Conservation (phyloP, 2,113 vertebrate genomes). For the Condylura cristata region DNA sequence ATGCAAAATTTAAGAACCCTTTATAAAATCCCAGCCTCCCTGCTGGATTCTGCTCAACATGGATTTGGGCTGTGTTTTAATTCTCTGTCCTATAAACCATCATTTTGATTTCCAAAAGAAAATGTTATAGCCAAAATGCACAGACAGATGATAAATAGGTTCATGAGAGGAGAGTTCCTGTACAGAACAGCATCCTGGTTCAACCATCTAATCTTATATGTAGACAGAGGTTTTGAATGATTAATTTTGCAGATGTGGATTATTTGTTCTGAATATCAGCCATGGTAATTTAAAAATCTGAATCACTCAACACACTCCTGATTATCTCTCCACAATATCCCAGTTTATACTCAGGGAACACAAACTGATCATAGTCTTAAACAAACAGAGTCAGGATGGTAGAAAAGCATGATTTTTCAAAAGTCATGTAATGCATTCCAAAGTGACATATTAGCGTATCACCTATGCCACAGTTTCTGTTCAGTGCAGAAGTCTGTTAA, state of each 20-base stretch:
- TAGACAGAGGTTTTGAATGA: conserved; percentile 50
- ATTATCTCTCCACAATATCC: conserved; percentile 42
- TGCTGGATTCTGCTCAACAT: background rate
- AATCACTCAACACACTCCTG: conserved; percentile 44
- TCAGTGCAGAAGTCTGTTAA: background rate
- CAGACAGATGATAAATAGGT: conserved; percentile 38
- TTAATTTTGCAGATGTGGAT: conserved; percentile 61
- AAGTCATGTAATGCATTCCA: conserved; percentile 33
- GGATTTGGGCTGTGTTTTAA: background rate
- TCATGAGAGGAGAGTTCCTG: background rate
- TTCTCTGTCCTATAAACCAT: background rate
- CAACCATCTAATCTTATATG: background rate
- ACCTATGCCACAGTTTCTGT: background rate
- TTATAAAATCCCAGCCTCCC: conserved; percentile 12
- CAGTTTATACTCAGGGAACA: conserved; percentile 30
- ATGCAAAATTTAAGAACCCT: conserved; percentile 44
- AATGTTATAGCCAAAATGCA: conserved; percentile 21
- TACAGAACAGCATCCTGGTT: background rate
- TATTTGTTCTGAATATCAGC: conserved; percentile 68
- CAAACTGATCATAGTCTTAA: conserved; percentile 45
- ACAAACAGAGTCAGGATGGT: conserved; percentile 48
- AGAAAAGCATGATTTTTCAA: conserved; percentile 43
- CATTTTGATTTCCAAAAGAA: conserved; percentile 51
- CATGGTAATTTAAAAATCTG: conserved; percentile 61
- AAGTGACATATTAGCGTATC: conserved; percentile 35